Percentiles rank a stretch among this genome's conserved stretches.
phyloP scores from a whole-genome alignment of 2,888 invertebrate species.

The Allolobophora icterica region DNA sequence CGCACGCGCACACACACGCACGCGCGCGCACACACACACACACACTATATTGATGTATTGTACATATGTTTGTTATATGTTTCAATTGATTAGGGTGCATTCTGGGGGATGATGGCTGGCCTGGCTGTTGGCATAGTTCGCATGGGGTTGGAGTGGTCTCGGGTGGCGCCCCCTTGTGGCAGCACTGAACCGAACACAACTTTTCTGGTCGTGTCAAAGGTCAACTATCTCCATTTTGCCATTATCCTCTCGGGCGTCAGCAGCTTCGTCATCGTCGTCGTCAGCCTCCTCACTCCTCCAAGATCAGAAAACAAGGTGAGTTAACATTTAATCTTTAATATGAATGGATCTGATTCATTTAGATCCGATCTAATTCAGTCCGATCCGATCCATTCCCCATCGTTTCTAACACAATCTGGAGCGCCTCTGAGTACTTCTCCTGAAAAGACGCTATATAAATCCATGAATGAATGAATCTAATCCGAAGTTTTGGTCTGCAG shows the following conservation, averaged over 20 bases:
- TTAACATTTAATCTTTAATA: background rate
- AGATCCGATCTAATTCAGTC: background rate
- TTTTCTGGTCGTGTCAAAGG: conserved; percentile 38
- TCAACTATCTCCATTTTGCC: conserved; percentile 49
- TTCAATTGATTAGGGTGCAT: conserved; percentile 42
- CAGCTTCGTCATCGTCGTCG: conserved; percentile 35
- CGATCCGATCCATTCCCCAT: background rate
- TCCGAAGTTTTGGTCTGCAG: too few relatives aligned
- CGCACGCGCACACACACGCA: too few relatives aligned
- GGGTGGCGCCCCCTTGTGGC: conserved; percentile 42
- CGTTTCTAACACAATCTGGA: too few relatives aligned
- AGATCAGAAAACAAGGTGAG: conserved; percentile 35
- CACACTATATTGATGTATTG: too few relatives aligned
- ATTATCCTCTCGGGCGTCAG: conserved; percentile 38
- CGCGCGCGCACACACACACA: background rate
- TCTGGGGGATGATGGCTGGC: conserved; percentile 44
- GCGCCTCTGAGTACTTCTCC: too few relatives aligned
- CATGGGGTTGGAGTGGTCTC: conserved; percentile 45
- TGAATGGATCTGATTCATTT: background rate
- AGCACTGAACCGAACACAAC: conserved; percentile 36
- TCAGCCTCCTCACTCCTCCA: conserved; percentile 41
- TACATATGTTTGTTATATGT: background rate
- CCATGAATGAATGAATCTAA: too few relatives aligned
- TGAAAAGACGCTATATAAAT: too few relatives aligned
- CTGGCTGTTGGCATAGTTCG: conserved; percentile 42